A percentile compares a stretch with the other conserved stretches of the same genome.
Evolutionary conservation across 2,113 vertebrate species (phyloP).

Genomic region (Pleuronectes platessa): DNA sequence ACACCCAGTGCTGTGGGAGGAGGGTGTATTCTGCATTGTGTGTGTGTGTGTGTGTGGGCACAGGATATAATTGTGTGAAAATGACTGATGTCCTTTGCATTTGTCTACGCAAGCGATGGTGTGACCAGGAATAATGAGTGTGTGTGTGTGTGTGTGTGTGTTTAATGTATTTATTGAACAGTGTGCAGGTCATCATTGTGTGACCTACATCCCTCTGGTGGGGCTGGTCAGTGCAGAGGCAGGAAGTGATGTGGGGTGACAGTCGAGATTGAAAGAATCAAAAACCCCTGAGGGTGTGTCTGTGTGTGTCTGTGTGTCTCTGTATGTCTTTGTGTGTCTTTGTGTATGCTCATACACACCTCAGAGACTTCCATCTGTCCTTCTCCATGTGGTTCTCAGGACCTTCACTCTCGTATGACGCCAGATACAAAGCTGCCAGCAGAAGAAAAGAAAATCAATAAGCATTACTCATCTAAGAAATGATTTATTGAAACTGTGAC

Average conservation of each 20-base stretch:
- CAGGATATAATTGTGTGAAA: constrained; percentile 38
- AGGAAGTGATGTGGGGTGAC: neutral
- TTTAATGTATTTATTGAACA: constrained; percentile 31
- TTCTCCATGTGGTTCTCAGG: constrained; percentile 95
- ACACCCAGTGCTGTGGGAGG: neutral
- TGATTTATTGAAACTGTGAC: too few species aligned
- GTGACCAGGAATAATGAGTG: constrained; percentile 20
- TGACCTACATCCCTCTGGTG: constrained; percentile 43
- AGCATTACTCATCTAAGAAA: neutral
- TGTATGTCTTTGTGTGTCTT: constrained; percentile 1
- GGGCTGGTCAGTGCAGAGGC: constrained; percentile 23
- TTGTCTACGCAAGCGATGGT: neutral
- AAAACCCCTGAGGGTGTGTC: neutral
- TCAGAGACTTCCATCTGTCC: constrained; percentile 95
- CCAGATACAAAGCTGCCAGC: constrained; percentile 89
- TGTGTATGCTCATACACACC: constrained; percentile 80
- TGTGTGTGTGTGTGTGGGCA: accelerated
- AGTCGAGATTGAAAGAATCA: constrained; percentile 43
- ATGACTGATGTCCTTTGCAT: constrained; percentile 13
- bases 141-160: neutral
- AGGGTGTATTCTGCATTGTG: neutral
- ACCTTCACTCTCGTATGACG: constrained; percentile 94
- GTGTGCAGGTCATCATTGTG: constrained; percentile 28
- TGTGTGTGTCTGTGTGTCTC: neutral
- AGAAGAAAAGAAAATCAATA: neutral